Conservation (phyloP, 2,113 vertebrate genomes). For the Rattus norvegicus region DNA sequence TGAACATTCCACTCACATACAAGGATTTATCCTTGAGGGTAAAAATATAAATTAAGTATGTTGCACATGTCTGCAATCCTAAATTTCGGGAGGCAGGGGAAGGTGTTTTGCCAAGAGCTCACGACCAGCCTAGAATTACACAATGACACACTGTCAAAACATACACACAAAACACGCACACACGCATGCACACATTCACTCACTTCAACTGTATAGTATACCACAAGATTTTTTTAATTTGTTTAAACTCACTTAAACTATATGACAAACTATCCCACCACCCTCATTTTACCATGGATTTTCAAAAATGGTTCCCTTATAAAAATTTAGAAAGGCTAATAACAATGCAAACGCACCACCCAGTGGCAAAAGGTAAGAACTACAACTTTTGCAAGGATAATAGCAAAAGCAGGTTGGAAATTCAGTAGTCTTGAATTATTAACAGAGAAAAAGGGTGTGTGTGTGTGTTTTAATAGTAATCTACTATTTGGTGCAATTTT, state of each 20-base stretch:
- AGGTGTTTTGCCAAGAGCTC: not conserved
- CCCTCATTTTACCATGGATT: constrained; percentile 45
- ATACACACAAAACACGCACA: not conserved
- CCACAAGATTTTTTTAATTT: not conserved
- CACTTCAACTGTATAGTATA: not conserved
- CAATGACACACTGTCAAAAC: not conserved
- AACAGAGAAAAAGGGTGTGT: not conserved
- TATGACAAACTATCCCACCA: not conserved
- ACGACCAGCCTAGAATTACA: not conserved
- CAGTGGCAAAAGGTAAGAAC: constrained; percentile 69
- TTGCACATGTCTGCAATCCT: not conserved
- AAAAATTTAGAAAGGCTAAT: constrained; percentile 9
- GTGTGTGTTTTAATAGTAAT: not conserved
- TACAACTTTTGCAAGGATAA: not conserved
- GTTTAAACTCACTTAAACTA: not conserved
- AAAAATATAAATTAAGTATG: not conserved
- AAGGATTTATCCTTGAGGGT: not conserved
- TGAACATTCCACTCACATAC: constrained; percentile 24
- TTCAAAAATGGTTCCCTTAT: constrained; percentile 53
- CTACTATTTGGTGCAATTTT: constrained; percentile 32
- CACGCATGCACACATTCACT: not conserved
- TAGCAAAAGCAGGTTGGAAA: not conserved
- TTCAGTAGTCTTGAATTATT: not conserved
- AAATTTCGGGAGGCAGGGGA: not conserved
- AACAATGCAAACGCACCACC: constrained; percentile 71